Base-by-base conservation (phyloP, 2,888 invertebrate genomes). In the Silvanus unidentatus region DNA sequence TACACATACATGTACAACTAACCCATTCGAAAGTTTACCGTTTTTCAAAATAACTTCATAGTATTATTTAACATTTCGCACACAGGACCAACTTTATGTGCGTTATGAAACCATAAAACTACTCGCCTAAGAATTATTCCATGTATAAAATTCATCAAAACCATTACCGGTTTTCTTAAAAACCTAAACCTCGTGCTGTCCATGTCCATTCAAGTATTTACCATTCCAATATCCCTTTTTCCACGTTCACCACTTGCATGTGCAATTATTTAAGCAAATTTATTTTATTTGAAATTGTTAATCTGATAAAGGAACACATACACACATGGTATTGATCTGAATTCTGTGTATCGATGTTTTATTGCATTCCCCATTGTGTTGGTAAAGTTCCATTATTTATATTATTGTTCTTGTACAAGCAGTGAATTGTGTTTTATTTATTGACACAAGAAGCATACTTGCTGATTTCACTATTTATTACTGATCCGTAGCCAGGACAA, bases 261-360 rank as follows among this genome's bases (percentile, higher is more conserved):
- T 43, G 42, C 54, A 49, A 52, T 52, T 53, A 52, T 45, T 46
- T 27, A 54, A 48, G 62, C 54, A 60, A 65, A 67, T 69, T 68
- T 68, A 68, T 68, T 66, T 66, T 65, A 66, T 66, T 68, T 63
- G 63, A 63, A 58, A 59, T 55, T 57, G 58, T 56, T 57, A 65
- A 70, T 69, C 70, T 69, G 70, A 70, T 69, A 70, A 69, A 62
- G 63, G 54, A 64, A 69, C 66, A 63, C 61, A 55, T n/a, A n/a
- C n/a, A n/a, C n/a, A n/a, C n/a, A 22, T 8, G 8, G 67, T 65
- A 68, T 69, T 69, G 68, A 69, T 69, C 65, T 67, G 65, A 68
- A 68, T 68, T 65, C 58, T 60, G 60, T 62, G 62, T 62, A 64
- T 63, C 59, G 66, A 66, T 64, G 63, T 62, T 66, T 65, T 64